Percentiles rank a stretch among this genome's conserved stretches.
phyloP scores from a whole-genome alignment of 2,888 invertebrate species.

The Nomada hirtipes region DNA sequence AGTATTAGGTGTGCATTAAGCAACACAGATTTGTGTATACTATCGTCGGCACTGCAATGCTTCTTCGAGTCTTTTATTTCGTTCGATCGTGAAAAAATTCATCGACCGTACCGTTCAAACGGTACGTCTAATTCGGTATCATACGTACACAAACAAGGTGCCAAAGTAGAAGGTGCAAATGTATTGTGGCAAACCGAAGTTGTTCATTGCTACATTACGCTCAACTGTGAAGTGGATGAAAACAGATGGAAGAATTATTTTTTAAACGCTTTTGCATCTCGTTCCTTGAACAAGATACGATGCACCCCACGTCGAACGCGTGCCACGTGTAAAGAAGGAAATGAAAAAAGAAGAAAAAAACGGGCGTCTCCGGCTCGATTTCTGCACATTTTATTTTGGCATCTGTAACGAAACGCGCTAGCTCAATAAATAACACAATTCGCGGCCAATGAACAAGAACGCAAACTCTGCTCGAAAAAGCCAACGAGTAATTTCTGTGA shows the following conservation, averaged over 20 bases:
- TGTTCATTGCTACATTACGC: constrained; percentile 37
- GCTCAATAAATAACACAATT: constrained; percentile 39
- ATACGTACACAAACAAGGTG: constrained; percentile 68
- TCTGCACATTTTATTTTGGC: constrained; percentile 72
- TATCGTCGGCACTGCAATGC: constrained; percentile 51
- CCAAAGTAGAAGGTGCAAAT: constrained; percentile 79
- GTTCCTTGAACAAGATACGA: constrained; percentile 5
- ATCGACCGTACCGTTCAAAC: constrained; percentile 45
- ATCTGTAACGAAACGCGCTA: constrained; percentile 51
- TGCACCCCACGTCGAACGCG: background rate
- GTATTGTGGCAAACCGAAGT: constrained; percentile 25
- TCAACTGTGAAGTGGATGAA: constrained; percentile 20
- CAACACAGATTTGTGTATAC: constrained; percentile 49
- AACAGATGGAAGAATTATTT: constrained; percentile 36
- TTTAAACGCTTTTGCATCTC: constrained; percentile 45
- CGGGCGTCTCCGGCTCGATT: constrained; percentile 8
- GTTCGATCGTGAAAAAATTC: constrained; percentile 41
- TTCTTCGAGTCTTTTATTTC: constrained; percentile 40
- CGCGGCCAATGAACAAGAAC: constrained; percentile 25
- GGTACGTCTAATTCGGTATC: constrained; percentile 16
- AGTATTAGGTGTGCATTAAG: constrained; percentile 77
- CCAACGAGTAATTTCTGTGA: background rate
- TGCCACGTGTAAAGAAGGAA: constrained; percentile 5
- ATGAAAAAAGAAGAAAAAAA: background rate
- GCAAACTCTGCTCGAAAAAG: background rate